Conservation (phyloP, 2,888 invertebrate species). For the Papilio protenor region DNA sequence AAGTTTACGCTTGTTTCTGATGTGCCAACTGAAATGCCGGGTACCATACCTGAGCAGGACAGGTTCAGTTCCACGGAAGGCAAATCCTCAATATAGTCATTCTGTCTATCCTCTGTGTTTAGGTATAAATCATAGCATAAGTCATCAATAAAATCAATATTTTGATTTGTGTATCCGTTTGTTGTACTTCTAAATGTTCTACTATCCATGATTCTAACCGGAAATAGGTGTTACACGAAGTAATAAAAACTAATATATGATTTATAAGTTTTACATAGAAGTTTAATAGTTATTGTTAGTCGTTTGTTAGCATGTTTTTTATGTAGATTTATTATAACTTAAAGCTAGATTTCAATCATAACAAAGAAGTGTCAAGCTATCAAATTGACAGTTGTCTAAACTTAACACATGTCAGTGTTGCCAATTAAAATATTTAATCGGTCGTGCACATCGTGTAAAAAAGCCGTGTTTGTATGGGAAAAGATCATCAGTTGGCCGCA, state of each 20-base stretch:
- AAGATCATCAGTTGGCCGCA: too few relatives aligned
- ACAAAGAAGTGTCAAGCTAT: too few relatives aligned
- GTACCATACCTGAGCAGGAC: neutral
- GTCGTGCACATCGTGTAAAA: too few relatives aligned
- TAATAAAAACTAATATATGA: neutral
- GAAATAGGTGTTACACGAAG: neutral
- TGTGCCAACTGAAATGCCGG: neutral
- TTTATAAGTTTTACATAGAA: neutral
- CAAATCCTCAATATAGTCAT: slow-evolving; percentile 30
- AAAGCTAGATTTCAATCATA: too few relatives aligned
- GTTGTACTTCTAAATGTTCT: neutral
- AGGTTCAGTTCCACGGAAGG: slow-evolving; percentile 13
- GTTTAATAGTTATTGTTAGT: neutral
- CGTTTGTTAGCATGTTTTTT: neutral
- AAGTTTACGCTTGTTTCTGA: neutral
- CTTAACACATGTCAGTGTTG: too few relatives aligned
- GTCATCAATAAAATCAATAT: slow-evolving; percentile 6
- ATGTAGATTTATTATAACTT: neutral
- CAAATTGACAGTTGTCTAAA: too few relatives aligned
- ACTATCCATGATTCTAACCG: neutral
- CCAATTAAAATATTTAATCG: too few relatives aligned
- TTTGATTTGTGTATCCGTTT: neutral
- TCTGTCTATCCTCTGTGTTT: neutral
- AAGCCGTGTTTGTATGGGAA: too few relatives aligned
- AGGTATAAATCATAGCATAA: slow-evolving; percentile 5